These are phyloP conservation scores for Ceyx erithaca DNA, from an alignment of 2,797 vertebrate genomes.

Conservation along the genomic window DNA sequence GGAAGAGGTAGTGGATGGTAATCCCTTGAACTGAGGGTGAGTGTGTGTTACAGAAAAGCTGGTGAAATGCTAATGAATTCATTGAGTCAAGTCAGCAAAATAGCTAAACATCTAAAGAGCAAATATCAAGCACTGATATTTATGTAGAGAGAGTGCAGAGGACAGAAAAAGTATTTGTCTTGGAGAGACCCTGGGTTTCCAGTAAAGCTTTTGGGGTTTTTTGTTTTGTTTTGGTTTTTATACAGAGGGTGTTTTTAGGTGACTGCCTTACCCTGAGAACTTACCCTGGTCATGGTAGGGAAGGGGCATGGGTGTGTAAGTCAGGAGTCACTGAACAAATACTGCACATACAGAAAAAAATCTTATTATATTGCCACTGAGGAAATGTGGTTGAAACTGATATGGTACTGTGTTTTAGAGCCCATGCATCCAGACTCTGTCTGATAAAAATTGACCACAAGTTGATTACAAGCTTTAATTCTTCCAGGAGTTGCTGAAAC, in stretches of 20 bases:
- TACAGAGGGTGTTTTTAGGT: neutral
- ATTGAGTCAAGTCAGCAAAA: neutral
- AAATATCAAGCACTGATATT: constrained; percentile 48
- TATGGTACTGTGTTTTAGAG: neutral
- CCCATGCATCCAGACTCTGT: neutral
- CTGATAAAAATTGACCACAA: constrained; percentile 5
- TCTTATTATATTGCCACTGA: neutral
- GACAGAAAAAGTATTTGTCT: neutral
- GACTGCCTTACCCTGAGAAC: neutral
- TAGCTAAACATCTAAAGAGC: constrained; percentile 24
- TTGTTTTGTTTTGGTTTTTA: neutral
- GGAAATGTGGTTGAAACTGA: neutral
- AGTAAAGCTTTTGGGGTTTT: neutral
- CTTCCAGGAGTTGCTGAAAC: neutral
- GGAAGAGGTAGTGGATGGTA: neutral
- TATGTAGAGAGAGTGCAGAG: constrained; percentile 23
- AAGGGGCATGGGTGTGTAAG: neutral
- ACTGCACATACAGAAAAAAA: neutral
- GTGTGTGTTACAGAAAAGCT: neutral
- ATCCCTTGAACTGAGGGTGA: neutral
- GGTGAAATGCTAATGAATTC: constrained; percentile 33
- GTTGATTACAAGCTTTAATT: constrained; percentile 36
- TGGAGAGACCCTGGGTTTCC: neutral
- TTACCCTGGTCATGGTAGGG: neutral
- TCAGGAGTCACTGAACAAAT: neutral